Evolutionary conservation across 2,888 invertebrate genomes (phyloP), one percentile per base, ranked within the genome.

Genomic region (Gortyna flavago): DNA sequence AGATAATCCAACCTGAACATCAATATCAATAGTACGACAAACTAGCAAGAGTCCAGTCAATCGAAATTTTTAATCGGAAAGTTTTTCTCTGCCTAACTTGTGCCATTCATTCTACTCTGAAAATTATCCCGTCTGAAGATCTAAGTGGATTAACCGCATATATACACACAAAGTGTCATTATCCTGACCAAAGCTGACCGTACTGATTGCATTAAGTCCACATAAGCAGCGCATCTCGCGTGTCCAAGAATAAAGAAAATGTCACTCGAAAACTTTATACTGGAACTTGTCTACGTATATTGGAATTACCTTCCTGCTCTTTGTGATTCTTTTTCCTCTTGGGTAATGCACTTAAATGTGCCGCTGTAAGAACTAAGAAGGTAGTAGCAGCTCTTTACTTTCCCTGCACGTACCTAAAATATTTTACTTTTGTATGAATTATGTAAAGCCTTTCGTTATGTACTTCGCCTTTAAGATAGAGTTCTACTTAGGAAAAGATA

Each of bases 201-300:
- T 77, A 69, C 59, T 86, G 86, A 91, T 90, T 89, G 80, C 85
- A 89, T 91, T 87, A 84, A 75, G 62, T 61, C 25, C 51, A 25
- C 64, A 62, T 25, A 69, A 75, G 61, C 59, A 59, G 48, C 74
- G 61, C 76, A 76, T 38, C 35, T 35, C 16, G 1, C 29, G 13
- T 51, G 57, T 38, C 48, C n/a, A 61, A 57, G 62, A 59, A 41
- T 72, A 68, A 35, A 70, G 72, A 72, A 84, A 84, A 70, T 65
- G 69, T 62, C 35, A 64, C 57, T 48, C 11, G 18, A 76, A 41
- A 77, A 65, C 38, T 38, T 35, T 62, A 25, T n/a, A 73, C 69
- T 67, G 35, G 32, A 4, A 72, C 13, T 21, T 29, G 9, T 68
- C 57, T 67, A 44, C 62, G 62, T 73, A 29, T 57, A 38, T 65